Percentiles rank a stretch among this genome's conserved stretches.
Evolutionary conservation across 2,797 vertebrate species (phyloP).

Genomic region (Pipistrellus pipistrellus): DNA sequence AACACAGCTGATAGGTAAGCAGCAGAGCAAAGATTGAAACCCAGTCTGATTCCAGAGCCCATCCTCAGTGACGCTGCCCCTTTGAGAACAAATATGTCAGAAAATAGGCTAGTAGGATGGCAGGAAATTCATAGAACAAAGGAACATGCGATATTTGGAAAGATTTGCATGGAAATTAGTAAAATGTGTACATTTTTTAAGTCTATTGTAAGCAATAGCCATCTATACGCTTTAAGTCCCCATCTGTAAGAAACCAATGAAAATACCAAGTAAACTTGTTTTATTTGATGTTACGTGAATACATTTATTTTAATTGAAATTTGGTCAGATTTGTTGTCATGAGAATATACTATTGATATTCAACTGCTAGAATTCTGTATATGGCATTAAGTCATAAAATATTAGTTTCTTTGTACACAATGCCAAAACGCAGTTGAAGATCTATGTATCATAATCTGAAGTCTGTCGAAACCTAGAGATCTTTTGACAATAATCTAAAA

Average conservation of each 20-base stretch:
- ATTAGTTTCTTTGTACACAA: neutral
- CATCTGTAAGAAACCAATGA: slow-evolving; percentile 16
- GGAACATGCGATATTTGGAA: neutral
- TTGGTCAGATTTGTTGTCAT: neutral
- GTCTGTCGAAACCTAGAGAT: neutral
- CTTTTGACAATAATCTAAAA: neutral
- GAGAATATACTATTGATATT: slow-evolving; percentile 17
- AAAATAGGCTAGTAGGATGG: neutral
- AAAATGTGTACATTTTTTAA: neutral
- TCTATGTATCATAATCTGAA: neutral
- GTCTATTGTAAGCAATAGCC: neutral
- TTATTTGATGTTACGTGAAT: neutral
- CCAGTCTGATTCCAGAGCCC: neutral
- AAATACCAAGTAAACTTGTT: slow-evolving; percentile 26
- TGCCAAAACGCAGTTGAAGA: neutral
- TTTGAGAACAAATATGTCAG: slow-evolving; percentile 13
- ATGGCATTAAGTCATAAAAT: slow-evolving; percentile 9
- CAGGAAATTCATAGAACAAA: slow-evolving; percentile 5
- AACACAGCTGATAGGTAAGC: neutral
- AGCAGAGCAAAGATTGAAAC: neutral
- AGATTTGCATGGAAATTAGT: neutral
- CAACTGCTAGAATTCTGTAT: slow-evolving; percentile 15
- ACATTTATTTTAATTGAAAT: neutral
- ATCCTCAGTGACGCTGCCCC: neutral
- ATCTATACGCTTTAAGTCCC: neutral